A percentile compares a stretch with the other conserved stretches of the same genome.
Evolutionary conservation across 2,113 vertebrate genomes (phyloP).

Genomic region (Sinosuthora webbiana): DNA sequence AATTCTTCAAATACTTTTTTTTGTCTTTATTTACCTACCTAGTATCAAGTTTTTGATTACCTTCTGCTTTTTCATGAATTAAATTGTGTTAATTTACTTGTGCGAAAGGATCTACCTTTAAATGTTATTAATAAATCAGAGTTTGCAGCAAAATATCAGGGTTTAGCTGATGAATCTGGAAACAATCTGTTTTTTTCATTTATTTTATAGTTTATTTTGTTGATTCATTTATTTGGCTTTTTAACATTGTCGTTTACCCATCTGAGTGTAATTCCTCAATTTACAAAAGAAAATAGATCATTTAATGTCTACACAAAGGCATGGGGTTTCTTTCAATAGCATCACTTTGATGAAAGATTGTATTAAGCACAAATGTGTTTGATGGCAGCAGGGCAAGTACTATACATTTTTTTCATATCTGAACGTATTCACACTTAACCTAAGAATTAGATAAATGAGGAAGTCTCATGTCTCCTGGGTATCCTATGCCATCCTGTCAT

Average conservation of each 20-base stretch:
- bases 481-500: conserved; percentile 51
- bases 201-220: neutral
- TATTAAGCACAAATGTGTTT: conserved; percentile 14
- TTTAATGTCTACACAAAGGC: neutral
- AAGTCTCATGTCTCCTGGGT: conserved; percentile 55
- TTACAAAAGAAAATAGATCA: neutral
- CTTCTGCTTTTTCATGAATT: neutral
- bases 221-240: neutral
- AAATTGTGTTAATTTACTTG: neutral
- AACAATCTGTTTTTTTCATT: neutral
- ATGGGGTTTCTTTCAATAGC: neutral
- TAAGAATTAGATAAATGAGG: conserved; percentile 59
- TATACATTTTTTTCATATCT: conserved; percentile 55
- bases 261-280: neutral
- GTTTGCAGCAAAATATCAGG: neutral
- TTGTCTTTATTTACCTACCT: neutral
- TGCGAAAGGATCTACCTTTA: neutral
- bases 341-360: neutral
- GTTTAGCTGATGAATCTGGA: neutral
- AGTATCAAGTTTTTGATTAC: neutral
- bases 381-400: conserved; percentile 48
- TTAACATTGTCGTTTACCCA: neutral
- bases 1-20: neutral
- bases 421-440: conserved; percentile 70
- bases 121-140: neutral